Conservation (phyloP, 2,797 vertebrate species). For the Sciurus vulgaris region DNA sequence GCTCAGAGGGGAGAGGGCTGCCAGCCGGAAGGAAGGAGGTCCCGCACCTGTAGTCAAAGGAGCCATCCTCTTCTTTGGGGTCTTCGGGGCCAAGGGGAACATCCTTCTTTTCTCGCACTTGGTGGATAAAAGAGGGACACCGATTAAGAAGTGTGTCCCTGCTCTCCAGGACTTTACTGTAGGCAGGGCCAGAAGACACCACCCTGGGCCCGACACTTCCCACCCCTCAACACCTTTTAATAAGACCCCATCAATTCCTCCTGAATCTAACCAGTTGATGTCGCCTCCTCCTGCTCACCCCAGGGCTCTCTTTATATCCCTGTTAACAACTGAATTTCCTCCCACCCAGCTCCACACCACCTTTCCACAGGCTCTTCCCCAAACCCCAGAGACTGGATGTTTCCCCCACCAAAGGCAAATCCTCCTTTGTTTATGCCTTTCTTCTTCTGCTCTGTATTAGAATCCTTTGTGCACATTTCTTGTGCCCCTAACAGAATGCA, state of each 20-base stretch:
- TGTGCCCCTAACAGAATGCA: neutral
- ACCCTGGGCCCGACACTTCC: neutral
- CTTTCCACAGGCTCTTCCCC: neutral
- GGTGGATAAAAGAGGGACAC: constrained; percentile 71
- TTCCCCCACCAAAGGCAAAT: neutral
- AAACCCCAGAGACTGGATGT: neutral
- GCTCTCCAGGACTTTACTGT: neutral
- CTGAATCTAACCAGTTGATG: neutral
- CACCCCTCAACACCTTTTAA: neutral
- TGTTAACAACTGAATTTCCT: neutral
- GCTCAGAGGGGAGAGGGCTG: constrained; percentile 3
- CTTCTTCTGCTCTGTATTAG: neutral
- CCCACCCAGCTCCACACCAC: neutral
- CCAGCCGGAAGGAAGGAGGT: constrained; percentile 16
- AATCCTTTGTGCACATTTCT: neutral
- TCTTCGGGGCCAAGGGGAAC: constrained; percentile 95
- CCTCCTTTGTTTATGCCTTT: neutral
- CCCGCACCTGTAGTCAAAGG: constrained; percentile 97
- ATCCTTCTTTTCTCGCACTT: constrained; percentile 97
- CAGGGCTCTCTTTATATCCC: neutral
- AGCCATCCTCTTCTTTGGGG: constrained; percentile 96
- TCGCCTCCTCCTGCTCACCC: neutral
- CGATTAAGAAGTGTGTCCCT: neutral
- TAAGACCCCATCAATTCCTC: neutral
- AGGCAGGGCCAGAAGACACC: neutral